Percentiles rank a stretch among this genome's conserved stretches.
phyloP scores from a whole-genome alignment of 23 tunicate species.

The Oikopleura dioica region DNA sequence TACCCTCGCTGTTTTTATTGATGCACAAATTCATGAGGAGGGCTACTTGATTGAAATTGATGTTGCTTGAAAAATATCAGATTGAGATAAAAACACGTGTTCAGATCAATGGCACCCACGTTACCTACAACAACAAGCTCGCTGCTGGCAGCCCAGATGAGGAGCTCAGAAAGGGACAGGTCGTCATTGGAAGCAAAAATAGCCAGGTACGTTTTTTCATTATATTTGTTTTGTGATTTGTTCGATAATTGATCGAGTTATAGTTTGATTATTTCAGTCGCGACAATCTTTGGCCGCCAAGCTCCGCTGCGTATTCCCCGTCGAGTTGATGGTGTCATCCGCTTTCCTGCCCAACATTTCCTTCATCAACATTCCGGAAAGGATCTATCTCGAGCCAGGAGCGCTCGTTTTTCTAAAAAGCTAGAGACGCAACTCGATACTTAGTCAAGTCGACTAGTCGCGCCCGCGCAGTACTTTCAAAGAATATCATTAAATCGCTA shows the following conservation, averaged over 20 bases:
- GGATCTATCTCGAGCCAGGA: too few species aligned
- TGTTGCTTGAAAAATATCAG: not conserved
- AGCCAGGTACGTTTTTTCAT: too few species aligned
- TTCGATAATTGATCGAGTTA: too few species aligned
- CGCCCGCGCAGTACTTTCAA: too few species aligned
- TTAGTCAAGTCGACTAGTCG: too few species aligned
- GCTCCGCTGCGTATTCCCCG: conserved; percentile 11
- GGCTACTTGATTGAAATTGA: not conserved
- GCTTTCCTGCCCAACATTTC: conserved; percentile 13
- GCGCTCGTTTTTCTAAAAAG: too few species aligned
- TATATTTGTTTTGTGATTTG: too few species aligned
- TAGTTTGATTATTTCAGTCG: too few species aligned
- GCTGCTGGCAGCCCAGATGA: not conserved
- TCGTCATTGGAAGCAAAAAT: not conserved
- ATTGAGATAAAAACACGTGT: not conserved
- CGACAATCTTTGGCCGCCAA: conserved; percentile 1
- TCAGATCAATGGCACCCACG: not conserved
- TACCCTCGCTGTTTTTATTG: not conserved
- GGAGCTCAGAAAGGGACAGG: not conserved
- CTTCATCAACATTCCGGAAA: not conserved
- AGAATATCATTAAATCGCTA: too few species aligned
- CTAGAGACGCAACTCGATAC: too few species aligned
- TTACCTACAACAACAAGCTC: not conserved
- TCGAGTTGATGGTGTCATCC: conserved; percentile 8
- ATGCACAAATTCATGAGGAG: not conserved